Evolutionary conservation across 2,113 vertebrate genomes (phyloP), one percentile per base, ranked within the genome.

Genomic region (Misgurnus anguillicaudatus): DNA sequence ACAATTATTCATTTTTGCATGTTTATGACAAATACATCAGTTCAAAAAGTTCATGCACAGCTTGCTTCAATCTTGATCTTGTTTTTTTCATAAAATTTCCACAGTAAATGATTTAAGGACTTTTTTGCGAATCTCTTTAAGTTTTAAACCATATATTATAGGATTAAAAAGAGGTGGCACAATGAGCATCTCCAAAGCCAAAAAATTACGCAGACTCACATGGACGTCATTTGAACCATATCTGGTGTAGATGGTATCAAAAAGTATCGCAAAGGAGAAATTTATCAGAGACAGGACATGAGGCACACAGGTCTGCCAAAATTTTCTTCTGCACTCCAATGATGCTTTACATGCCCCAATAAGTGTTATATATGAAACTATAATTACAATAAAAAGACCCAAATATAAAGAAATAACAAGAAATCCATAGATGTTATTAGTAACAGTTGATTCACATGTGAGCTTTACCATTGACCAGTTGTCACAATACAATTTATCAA

Each of bases 241-340:
- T 39, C 78, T 47, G 51, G 47, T 79, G 68, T 72, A 73, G 47
- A 79, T 72, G 19, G 70, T 24, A 31, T 79, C 78, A 79, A 79
- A 79, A n/a, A 79, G 68, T 39, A 72, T 39, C 10, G 78, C 78
- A 51, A 57, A 9, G 57, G 65, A 72, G 21, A 79, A 72, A 13
- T 79, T 79, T 13, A 79, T 4, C 36, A 79, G 36, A 36, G 78
- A 79, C 24, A 79, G 6, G 2, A 79, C 4, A 73, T 79, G 78
- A 63, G 78, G 78, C 60, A 70, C 68, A 73, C 78, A 79, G 14
- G 78, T 79, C 60, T 65, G 78, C 60, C 69, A 72, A 31, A 79
- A 72, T 31, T 31, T 31, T 31, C 24, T 31, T 31, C 24, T 31
- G 24, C 24, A 31, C n/a, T 79, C 77, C 11, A 21, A 55, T 8